Evolutionary conservation across 1,140 invertebrate genomes (phyloP).

Genomic region (Conus betulinus): DNA sequence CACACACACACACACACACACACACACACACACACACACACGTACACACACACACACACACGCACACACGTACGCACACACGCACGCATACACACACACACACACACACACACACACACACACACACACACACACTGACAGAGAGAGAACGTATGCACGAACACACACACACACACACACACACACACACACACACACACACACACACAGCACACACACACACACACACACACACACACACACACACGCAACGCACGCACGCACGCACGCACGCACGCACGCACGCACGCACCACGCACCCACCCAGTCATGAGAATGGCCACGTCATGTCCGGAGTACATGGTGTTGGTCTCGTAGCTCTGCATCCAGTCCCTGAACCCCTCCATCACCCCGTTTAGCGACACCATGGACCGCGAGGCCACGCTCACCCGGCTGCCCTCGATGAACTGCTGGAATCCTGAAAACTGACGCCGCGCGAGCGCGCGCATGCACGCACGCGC

Average conservation of each 20-base stretch:
- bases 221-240: slow-evolving; percentile 4
- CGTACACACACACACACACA: no score
- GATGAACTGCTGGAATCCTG: slow-evolving; percentile 64
- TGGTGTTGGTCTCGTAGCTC: slow-evolving; percentile 57
- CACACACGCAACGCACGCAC: neutral
- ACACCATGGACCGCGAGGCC: slow-evolving; percentile 54
- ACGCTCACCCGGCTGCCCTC: slow-evolving; percentile 58
- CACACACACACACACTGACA: neutral
- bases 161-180: slow-evolving; percentile 15
- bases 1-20: no score
- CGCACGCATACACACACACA: no score
- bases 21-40: no score
- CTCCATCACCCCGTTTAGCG: slow-evolving; percentile 61
- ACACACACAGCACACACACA: slow-evolving; percentile 13
- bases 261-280: neutral
- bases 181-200: neutral
- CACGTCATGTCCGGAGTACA: slow-evolving; percentile 57
- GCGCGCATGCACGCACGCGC: no score
- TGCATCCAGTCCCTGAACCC: slow-evolving; percentile 62
- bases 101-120: no score
- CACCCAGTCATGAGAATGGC: slow-evolving; percentile 65
- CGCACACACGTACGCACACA: neutral
- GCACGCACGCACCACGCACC: neutral
- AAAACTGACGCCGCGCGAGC: slow-evolving; percentile 45
- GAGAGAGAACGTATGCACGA: no score